Conservation (phyloP, 2,797 vertebrate genomes). For the Buceros bicornis region DNA sequence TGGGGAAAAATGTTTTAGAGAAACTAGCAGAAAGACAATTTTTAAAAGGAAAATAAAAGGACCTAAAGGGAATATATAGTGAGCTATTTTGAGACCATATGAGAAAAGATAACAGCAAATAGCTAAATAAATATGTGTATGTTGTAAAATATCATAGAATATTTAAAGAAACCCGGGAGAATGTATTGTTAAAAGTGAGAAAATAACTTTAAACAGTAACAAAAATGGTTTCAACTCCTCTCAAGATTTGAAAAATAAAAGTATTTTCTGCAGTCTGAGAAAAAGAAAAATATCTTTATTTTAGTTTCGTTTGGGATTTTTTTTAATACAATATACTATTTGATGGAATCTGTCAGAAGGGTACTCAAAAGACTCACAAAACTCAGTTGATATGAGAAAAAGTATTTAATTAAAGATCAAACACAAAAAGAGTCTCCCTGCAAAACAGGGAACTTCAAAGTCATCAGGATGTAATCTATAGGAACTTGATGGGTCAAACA, state of each 20-base stretch:
- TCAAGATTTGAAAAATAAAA: not conserved
- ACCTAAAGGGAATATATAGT: not conserved
- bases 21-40: not conserved
- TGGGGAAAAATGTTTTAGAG: not conserved
- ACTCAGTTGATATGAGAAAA: not conserved
- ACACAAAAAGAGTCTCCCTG: not conserved
- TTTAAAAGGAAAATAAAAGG: not conserved
- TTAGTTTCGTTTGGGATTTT: not conserved
- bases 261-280: not conserved
- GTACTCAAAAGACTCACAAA: not conserved
- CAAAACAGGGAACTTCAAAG: not conserved
- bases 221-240: not conserved
- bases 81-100: not conserved
- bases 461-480: not conserved
- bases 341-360: not conserved
- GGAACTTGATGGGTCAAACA: not conserved
- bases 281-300: not conserved
- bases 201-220: not conserved
- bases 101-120: not conserved
- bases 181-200: not conserved
- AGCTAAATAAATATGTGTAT: not conserved
- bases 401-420: not conserved
- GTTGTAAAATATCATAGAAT: not conserved
- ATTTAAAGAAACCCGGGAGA: not conserved
- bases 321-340: not conserved